Percentiles rank a stretch among this genome's conserved stretches.
Evolutionary conservation across 2,797 vertebrate species (phyloP).

Genomic region (Simalia tracyae): DNA sequence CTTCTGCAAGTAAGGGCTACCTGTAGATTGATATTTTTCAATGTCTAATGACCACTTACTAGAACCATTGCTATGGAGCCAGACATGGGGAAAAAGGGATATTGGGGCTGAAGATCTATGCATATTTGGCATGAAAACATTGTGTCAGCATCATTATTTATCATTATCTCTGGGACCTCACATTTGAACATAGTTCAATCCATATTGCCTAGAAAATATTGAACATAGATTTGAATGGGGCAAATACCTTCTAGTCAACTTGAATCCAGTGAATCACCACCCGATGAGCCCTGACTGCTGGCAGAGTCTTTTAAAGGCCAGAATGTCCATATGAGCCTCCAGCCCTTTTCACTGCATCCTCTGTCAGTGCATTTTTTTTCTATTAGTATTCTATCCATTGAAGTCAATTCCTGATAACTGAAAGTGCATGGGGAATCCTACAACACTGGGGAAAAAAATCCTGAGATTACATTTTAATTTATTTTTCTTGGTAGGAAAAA

Average conservation of each 20-base stretch:
- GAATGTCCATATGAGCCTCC: not conserved
- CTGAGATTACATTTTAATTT: not conserved
- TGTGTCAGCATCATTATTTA: not conserved
- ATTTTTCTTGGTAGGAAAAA: not conserved
- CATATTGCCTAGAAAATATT: not conserved
- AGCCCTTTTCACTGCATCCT: not conserved
- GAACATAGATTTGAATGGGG: not conserved
- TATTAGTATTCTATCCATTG: not conserved
- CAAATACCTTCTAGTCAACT: not conserved
- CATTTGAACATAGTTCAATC: not conserved
- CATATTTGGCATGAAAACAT: not conserved
- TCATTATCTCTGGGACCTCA: not conserved
- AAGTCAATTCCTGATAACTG: not conserved
- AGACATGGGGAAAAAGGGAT: not conserved
- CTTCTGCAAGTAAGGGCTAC: not conserved
- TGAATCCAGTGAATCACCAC: not conserved
- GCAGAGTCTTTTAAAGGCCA: not conserved
- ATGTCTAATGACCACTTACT: not conserved
- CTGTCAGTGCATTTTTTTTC: not conserved
- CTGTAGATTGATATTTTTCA: not conserved
- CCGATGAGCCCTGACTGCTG: not conserved
- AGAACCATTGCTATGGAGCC: not conserved
- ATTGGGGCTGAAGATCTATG: not conserved
- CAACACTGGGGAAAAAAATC: not conserved
- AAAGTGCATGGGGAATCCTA: not conserved